Percentiles rank a stretch among this genome's conserved stretches.
phyloP scores from a whole-genome alignment of 2,113 vertebrate genomes.

The Hyaena hyaena region DNA sequence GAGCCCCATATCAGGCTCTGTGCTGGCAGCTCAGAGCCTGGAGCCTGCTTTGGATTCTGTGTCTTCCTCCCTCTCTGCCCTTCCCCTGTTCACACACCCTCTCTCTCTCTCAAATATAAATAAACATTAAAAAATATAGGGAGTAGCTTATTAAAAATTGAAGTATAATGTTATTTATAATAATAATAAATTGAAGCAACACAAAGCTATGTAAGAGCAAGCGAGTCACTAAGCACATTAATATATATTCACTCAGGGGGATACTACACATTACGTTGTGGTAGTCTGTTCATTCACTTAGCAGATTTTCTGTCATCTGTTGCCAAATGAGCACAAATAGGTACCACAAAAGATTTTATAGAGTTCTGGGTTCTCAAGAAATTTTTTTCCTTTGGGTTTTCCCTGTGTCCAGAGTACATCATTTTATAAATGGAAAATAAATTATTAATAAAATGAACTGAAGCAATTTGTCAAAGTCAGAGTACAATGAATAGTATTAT shows the following conservation, averaged over 20 bases:
- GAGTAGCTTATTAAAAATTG: constrained; percentile 41
- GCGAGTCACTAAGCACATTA: background rate
- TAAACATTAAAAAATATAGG: background rate
- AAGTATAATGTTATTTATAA: constrained; percentile 34
- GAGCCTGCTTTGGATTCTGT: too few species aligned
- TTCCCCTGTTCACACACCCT: too few species aligned
- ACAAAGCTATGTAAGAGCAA: constrained; percentile 16
- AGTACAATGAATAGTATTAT: background rate
- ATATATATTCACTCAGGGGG: background rate
- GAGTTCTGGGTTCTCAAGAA: background rate
- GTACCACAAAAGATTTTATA: constrained; percentile 25
- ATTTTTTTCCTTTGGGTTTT: constrained; percentile 1
- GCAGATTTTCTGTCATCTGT: background rate
- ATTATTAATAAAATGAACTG: constrained; percentile 29
- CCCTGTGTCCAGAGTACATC: background rate
- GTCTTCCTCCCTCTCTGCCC: too few species aligned
- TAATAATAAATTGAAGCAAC: background rate
- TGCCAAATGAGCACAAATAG: constrained; percentile 21
- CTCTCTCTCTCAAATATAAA: too few species aligned
- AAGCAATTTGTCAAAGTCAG: constrained; percentile 29
- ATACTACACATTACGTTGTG: background rate
- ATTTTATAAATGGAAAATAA: constrained; percentile 48
- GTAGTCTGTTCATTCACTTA: background rate
- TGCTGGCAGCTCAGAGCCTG: too few species aligned
- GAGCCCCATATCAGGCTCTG: too few species aligned